Base-by-base conservation (phyloP, 2,888 invertebrate species). In the Microplitis manilae region DNA sequence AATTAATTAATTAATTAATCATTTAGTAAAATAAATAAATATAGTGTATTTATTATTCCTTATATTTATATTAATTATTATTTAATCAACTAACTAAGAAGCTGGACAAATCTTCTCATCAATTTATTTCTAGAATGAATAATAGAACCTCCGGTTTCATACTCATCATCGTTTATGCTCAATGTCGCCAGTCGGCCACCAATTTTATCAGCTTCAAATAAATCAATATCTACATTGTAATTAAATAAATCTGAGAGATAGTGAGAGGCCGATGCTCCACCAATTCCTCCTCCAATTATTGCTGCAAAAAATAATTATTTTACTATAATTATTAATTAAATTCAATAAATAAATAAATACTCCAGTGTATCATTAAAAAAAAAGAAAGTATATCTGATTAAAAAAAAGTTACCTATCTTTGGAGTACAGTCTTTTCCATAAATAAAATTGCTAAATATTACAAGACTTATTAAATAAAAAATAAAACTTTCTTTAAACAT, bases 211-310 rank as follows among this genome's bases (percentile, higher is more conserved):
- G 88, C 87, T 85, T 94, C 93, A 85, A 91, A 94, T 7, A 94
- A 83, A 84, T 93, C 92, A 71, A 94, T 91, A 0, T 89, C 82
- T 5, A 91, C 85, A 20, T 86, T 84, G 13, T 87, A 79, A 2
- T 65, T 62, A 64, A 90, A 88, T 69, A 88, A 83, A 83, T 93
- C 88, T 8, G 90, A 87, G 6, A 93, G 86, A 84, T 91, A 93
- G 86, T 92, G 92, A 0, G 93, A 92, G 15, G 92, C 87, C 1
- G 93, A 91, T 1, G 93, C 91, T 38, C 94, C 94, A 61, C 93
- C 93, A 68, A 94, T 91, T 6, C 94, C 94, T 68, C 91, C 93
- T 15, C 94, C 94, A 79, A 94, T 89, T 41, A 94, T 91, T 50
- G 92, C 93, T 93, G 17, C 67, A 68, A 73, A 65, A 61, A 61